Conservation (phyloP, 2,797 vertebrate species). For the Characodon lateralis region DNA sequence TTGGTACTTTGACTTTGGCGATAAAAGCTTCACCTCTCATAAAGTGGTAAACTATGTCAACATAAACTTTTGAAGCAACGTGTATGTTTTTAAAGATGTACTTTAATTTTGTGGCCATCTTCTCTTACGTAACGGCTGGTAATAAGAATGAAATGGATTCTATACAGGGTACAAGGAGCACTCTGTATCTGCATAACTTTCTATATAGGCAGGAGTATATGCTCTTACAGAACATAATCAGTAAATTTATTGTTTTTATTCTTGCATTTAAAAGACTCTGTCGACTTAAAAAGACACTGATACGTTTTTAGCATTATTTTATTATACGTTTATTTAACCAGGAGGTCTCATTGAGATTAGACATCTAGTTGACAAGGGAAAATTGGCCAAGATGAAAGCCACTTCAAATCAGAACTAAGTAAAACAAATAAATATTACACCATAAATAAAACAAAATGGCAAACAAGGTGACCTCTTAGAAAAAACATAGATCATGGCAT, state of each 20-base stretch:
- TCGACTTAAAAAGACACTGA: not conserved
- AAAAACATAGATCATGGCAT: not conserved
- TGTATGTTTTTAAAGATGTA: slow-evolving; percentile 29
- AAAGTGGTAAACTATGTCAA: too few species aligned
- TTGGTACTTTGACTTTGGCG: too few species aligned
- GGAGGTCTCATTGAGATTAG: not conserved
- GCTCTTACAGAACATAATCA: not conserved
- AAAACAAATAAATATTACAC: not conserved
- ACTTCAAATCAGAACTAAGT: not conserved
- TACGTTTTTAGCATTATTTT: not conserved
- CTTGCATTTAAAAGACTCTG: not conserved
- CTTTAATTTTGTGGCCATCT: slow-evolving; percentile 33
- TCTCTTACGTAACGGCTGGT: slow-evolving; percentile 57
- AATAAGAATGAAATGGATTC: slow-evolving; percentile 42
- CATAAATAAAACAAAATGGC: not conserved
- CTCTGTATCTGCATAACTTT: not conserved
- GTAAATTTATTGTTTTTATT: not conserved
- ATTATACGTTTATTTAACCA: not conserved
- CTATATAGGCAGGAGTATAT: not conserved
- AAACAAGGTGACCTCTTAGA: not conserved
- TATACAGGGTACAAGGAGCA: not conserved
- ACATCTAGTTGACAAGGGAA: not conserved
- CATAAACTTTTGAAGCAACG: too few species aligned
- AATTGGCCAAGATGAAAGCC: not conserved
- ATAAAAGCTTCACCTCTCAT: too few species aligned